These are phyloP conservation scores for Neoarius graeffei DNA, from an alignment of 2,113 vertebrate genomes.

Conservation along the genomic window DNA sequence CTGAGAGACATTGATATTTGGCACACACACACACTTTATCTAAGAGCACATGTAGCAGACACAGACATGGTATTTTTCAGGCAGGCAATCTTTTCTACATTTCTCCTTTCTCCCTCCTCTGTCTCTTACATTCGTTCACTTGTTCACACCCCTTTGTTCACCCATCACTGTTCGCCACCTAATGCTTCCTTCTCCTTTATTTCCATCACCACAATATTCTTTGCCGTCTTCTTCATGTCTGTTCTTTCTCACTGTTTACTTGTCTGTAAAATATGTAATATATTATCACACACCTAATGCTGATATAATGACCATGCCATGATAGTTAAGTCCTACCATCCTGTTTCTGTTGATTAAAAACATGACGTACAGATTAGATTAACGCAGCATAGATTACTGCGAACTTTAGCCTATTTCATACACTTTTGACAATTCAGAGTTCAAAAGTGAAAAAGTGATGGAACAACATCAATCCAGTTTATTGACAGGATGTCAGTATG, in stretches of 20 bases:
- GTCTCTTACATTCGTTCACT: not conserved
- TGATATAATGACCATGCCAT: not conserved
- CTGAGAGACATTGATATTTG: conserved; percentile 44
- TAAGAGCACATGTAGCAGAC: conserved; percentile 7
- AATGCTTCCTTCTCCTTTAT: not conserved
- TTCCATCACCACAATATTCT: not conserved
- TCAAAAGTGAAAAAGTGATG: too few species aligned
- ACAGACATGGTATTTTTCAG: not conserved
- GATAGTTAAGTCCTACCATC: not conserved
- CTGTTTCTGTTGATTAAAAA: not conserved
- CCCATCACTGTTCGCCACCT: conserved; percentile 26
- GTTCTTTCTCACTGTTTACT: not conserved
- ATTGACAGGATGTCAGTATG: too few species aligned
- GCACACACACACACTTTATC: conserved; percentile 21
- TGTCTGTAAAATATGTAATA: not conserved
- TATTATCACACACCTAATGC: not conserved
- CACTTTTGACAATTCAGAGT: too few species aligned
- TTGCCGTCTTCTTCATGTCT: not conserved
- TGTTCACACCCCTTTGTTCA: not conserved
- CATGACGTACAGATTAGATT: not conserved
- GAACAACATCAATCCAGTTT: too few species aligned
- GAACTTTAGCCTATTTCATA: too few species aligned
- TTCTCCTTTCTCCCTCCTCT: not conserved
- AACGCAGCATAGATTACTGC: too few species aligned
- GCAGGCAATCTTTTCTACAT: conserved; percentile 14